These are phyloP conservation scores for Loripinus fragilis DNA, from an alignment of 2,888 invertebrate species.

Conservation along the genomic window DNA sequence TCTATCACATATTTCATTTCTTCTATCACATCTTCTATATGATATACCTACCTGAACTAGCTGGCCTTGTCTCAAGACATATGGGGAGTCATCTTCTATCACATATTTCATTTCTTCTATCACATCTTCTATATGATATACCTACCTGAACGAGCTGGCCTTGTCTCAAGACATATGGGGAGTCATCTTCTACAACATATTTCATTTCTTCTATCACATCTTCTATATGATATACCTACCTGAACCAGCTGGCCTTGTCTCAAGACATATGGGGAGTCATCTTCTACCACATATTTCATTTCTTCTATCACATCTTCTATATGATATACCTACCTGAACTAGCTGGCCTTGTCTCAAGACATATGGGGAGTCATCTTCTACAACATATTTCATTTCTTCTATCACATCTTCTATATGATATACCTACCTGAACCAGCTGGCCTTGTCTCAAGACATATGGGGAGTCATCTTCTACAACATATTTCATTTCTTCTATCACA, in stretches of 20 bases:
- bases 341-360: conserved; percentile 71
- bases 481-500: too few species aligned
- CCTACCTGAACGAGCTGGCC: conserved; percentile 71
- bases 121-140: too few species aligned
- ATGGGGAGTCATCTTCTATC: too few species aligned
- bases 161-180: conserved; percentile 73
- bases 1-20: too few species aligned
- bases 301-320: conserved; percentile 79
- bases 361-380: conserved; percentile 81
- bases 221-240: conserved; percentile 79
- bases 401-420: conserved; percentile 78
- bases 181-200: conserved; percentile 79
- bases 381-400: conserved; percentile 73
- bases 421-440: too few species aligned
- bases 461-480: too few species aligned
- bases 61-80: too few species aligned
- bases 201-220: conserved; percentile 77
- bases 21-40: too few species aligned
- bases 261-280: conserved; percentile 78
- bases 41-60: too few species aligned
- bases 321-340: conserved; percentile 74
- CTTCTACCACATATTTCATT: conserved; percentile 76
- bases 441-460: too few species aligned
- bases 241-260: conserved; percentile 71
- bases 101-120: too few species aligned